Percentiles rank a stretch among this genome's conserved stretches.
Evolutionary conservation across 2,797 vertebrate species (phyloP).

Genomic region (Microchirus variegatus): DNA sequence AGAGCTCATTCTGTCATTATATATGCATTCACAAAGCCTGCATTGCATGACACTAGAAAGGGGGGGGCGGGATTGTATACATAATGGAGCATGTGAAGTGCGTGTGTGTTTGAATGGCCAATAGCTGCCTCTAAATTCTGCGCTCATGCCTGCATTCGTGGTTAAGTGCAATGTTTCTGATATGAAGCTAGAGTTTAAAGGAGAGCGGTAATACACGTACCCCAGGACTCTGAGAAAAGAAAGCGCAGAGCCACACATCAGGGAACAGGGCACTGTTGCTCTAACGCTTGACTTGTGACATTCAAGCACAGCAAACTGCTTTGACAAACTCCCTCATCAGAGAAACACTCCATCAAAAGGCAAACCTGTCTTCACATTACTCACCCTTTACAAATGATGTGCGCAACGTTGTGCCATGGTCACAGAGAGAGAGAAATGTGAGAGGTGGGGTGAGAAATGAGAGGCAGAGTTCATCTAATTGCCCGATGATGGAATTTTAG

Average conservation of each 20-base stretch:
- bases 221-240: constrained; percentile 20
- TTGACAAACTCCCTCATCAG: constrained; percentile 59
- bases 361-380: constrained; percentile 38
- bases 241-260: background rate
- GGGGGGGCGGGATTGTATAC: constrained; percentile 9
- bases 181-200: constrained; percentile 15
- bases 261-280: constrained; percentile 10
- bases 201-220: constrained; percentile 23
- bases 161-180: constrained; percentile 25
- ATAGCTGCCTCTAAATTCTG: constrained; percentile 10
- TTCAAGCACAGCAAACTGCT: constrained; percentile 42
- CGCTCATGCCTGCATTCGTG: constrained; percentile 10
- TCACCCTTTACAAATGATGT: constrained; percentile 53
- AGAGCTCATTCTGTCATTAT: constrained; percentile 57
- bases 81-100: constrained; percentile 26
- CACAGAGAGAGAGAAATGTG: constrained; percentile 31
- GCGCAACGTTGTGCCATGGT: constrained; percentile 14
- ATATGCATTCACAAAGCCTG: constrained; percentile 44
- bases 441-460: constrained; percentile 49
- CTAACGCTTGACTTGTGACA: constrained; percentile 15
- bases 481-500: constrained; percentile 82
- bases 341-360: constrained; percentile 59
- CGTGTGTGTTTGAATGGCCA: constrained; percentile 24
- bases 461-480: constrained; percentile 76
- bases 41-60: constrained; percentile 12